Evolutionary conservation across 2,888 invertebrate genomes (phyloP).

Genomic region (Sipha maydis): DNA sequence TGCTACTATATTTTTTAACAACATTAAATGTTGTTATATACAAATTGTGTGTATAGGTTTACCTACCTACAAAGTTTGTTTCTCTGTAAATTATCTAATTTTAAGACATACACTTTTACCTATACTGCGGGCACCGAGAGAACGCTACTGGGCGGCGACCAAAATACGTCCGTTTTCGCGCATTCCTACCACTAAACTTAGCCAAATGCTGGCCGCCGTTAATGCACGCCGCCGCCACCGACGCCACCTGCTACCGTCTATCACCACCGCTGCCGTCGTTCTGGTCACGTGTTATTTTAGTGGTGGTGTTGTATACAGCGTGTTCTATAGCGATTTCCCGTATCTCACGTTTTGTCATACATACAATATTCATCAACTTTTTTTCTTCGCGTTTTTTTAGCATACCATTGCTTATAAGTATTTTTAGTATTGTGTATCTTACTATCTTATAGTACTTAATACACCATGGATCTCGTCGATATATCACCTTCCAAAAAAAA

Average conservation of each 20-base stretch:
- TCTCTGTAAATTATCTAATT: background rate
- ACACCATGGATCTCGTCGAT: too few species aligned
- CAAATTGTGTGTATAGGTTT: background rate
- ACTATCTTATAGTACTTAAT: too few species aligned
- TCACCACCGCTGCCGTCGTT: slow-evolving; percentile 12
- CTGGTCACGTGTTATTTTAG: slow-evolving; percentile 3
- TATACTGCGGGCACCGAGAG: background rate
- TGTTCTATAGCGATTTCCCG: slow-evolving; percentile 12
- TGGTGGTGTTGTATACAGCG: slow-evolving; percentile 25
- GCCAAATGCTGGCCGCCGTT: too few species aligned
- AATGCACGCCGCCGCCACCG: too few species aligned
- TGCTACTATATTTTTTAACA: background rate
- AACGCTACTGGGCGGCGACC: too few species aligned
- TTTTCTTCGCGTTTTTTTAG: slow-evolving; percentile 11
- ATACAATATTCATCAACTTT: slow-evolving; percentile 30
- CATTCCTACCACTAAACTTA: too few species aligned
- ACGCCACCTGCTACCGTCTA: slow-evolving; percentile 6
- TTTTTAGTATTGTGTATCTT: too few species aligned
- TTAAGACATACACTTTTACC: slow-evolving; percentile 13
- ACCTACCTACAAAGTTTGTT: background rate
- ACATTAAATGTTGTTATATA: too few species aligned
- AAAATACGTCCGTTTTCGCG: too few species aligned
- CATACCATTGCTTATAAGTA: too few species aligned
- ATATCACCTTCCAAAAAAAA: too few species aligned
- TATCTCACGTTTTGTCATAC: slow-evolving; percentile 17